phyloP scores from a whole-genome alignment of 2,113 vertebrate genomes.

The Aegithalos caudatus region DNA sequence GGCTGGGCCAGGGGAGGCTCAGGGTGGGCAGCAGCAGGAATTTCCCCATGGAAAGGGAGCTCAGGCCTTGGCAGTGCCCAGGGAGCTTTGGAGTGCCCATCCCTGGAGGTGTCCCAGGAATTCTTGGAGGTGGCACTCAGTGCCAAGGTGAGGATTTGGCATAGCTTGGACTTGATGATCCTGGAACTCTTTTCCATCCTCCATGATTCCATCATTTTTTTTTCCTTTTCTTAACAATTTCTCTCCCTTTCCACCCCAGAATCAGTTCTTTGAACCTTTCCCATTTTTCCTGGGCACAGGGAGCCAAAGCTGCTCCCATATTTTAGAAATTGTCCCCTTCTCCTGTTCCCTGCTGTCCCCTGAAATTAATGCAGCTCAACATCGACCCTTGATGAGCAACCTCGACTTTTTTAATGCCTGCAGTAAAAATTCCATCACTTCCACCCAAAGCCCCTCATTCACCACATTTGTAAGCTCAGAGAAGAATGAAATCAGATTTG shows the following conservation, averaged over 20 bases:
- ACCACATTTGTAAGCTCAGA: background rate
- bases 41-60: background rate
- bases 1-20: background rate
- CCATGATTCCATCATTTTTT: no score
- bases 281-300: background rate
- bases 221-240: background rate
- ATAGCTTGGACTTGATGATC: rapidly evolving
- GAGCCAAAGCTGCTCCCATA: background rate
- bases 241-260: background rate
- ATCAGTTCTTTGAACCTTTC: background rate
- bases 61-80: background rate
- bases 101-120: background rate
- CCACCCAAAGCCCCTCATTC: background rate
- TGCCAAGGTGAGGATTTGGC: rapidly evolving
- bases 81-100: background rate
- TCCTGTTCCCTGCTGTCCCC: background rate
- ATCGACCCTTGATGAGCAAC: background rate
- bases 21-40: background rate
- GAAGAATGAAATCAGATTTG: slow-evolving; percentile 21
- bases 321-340: background rate
- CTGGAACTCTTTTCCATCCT: background rate
- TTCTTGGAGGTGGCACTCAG: background rate
- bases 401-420: background rate
- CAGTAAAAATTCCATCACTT: background rate
- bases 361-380: background rate